A percentile compares a stretch with the other conserved stretches of the same genome.
Evolutionary conservation across 2,888 invertebrate genomes (phyloP).

Genomic region (Drosophila subquinaria): DNA sequence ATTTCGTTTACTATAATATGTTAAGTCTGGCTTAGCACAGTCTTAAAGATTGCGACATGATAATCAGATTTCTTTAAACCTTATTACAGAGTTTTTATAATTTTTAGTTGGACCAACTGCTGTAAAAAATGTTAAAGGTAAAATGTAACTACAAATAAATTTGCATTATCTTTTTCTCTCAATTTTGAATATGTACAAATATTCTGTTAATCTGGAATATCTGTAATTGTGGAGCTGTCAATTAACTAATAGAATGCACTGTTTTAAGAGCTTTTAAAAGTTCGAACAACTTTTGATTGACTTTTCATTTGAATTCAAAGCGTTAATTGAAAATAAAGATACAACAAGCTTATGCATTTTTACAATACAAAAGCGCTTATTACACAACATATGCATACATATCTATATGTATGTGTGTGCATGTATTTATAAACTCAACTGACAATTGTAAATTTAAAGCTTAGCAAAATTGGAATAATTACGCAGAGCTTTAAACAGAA

Average conservation of each 20-base stretch:
- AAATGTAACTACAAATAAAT: too few relatives aligned
- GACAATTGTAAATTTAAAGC: constrained; percentile 36
- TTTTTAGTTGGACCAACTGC: too few relatives aligned
- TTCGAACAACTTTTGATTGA: constrained; percentile 1
- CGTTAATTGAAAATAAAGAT: constrained; percentile 2
- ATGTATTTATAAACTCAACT: not conserved
- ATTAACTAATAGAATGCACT: not conserved
- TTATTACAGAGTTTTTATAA: not conserved
- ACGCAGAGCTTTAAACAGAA: constrained; percentile 26
- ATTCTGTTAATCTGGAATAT: constrained; percentile 10
- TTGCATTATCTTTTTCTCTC: not conserved
- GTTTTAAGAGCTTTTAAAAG: not conserved
- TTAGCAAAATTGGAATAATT: constrained; percentile 31
- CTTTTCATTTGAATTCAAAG: constrained; percentile 24
- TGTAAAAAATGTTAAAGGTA: too few relatives aligned
- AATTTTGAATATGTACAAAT: not conserved
- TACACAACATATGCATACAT: not conserved
- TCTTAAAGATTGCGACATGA: constrained; percentile 31
- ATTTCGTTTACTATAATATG: not conserved
- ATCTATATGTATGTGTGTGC: not conserved
- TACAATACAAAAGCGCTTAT: constrained; percentile 11
- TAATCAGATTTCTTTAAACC: constrained; percentile 14
- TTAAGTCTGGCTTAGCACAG: constrained; percentile 7
- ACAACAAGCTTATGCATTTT: not conserved
- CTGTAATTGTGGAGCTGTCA: constrained; percentile 10